Conservation (phyloP, 2,888 invertebrate genomes). For the Morinoia aosen region DNA sequence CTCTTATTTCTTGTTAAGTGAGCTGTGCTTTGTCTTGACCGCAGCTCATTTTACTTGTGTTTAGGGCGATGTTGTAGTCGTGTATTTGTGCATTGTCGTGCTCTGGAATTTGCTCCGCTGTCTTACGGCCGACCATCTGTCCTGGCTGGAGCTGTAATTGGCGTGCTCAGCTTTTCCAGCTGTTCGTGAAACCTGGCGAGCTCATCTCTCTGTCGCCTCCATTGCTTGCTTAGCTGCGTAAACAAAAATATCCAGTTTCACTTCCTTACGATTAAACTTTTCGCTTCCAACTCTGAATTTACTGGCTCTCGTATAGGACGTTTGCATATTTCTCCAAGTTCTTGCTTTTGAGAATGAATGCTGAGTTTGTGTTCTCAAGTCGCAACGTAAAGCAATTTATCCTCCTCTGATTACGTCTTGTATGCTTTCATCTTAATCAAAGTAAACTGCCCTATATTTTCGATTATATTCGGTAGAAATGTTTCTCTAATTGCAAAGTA, state of each 20-base stretch:
- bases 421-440: background rate
- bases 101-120: background rate
- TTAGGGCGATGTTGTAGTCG: background rate
- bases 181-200: background rate
- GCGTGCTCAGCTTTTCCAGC: slow-evolving; percentile 3
- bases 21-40: background rate
- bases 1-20: background rate
- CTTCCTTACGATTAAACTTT: background rate
- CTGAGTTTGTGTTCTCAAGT: background rate
- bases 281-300: background rate
- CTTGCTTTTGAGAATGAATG: background rate
- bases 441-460: background rate
- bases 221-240: background rate
- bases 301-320: background rate
- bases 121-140: background rate
- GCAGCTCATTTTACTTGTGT: background rate
- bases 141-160: background rate
- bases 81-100: background rate
- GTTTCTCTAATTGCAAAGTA: background rate
- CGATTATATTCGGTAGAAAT: background rate
- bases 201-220: background rate
- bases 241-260: background rate
- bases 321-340: background rate
- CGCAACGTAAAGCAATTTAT: background rate
- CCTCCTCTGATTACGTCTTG: background rate